These are phyloP conservation scores for Cuculus canorus DNA, from an alignment of 2,797 vertebrate genomes.

Conservation along the genomic window DNA sequence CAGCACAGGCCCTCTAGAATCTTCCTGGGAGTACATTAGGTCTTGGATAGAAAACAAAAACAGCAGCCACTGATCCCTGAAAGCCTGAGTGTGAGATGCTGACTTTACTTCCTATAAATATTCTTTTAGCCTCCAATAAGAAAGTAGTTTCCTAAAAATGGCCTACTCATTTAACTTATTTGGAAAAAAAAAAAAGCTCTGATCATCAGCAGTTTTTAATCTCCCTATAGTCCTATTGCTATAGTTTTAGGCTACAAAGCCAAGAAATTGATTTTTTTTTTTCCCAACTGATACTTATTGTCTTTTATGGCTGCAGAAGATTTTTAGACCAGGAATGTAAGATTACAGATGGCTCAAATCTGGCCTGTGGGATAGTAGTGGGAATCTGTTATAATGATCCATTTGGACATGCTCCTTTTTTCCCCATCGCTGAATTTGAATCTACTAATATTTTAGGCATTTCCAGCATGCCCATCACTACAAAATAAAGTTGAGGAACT, in stretches of 20 bases:
- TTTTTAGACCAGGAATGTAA: conserved; percentile 33
- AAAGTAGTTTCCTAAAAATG: background rate
- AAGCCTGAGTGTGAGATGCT: background rate
- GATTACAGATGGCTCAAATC: conserved; percentile 37
- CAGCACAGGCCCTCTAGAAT: background rate
- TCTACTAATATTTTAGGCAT: conserved; percentile 37
- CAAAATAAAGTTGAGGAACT: conserved; percentile 28
- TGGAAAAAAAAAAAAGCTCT: background rate
- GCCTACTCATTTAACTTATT: background rate
- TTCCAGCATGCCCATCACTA: conserved; percentile 41
- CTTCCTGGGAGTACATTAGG: background rate
- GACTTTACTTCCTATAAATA: background rate
- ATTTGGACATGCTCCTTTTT: conserved; percentile 38
- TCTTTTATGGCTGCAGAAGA: conserved; percentile 47
- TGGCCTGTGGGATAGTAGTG: background rate
- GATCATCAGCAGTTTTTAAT: conserved; percentile 10
- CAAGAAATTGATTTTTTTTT: conserved; percentile 49
- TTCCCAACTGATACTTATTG: background rate
- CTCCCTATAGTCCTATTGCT: background rate
- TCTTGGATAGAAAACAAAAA: background rate
- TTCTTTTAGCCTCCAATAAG: background rate
- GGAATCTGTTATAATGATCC: conserved; percentile 62
- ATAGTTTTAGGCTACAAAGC: conserved; percentile 49
- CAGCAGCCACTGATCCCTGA: background rate
- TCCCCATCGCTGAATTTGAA: conserved; percentile 62